These are phyloP conservation scores for Caenorhabditis sp. DNA, from an alignment of 2,888 invertebrate genomes.

Conservation along the genomic window DNA sequence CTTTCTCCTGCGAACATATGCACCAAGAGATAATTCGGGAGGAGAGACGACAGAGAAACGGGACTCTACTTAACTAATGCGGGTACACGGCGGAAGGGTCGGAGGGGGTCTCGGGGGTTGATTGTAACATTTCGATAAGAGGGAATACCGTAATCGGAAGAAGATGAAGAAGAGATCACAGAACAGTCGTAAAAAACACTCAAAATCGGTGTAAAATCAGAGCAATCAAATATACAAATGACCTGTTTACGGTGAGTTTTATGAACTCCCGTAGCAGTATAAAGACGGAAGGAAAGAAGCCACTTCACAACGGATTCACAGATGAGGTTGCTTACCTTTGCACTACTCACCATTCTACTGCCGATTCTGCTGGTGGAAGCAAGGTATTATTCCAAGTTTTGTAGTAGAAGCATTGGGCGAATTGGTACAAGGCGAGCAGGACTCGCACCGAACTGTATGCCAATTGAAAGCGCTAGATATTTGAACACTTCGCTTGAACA, in stretches of 20 bases:
- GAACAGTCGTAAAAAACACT: background rate
- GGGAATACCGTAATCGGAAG: background rate
- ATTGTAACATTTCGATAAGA: background rate
- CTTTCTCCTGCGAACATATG: background rate
- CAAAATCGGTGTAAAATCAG: background rate
- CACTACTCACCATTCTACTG: background rate
- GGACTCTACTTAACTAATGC: background rate
- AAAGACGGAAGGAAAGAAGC: background rate
- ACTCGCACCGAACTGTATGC: too few species aligned
- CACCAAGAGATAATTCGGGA: background rate
- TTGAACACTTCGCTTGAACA: too few species aligned
- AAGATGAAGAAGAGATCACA: background rate
- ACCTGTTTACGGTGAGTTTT: slow-evolving; percentile 19
- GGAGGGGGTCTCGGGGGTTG: background rate
- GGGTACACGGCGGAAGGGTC: background rate
- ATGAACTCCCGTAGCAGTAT: background rate
- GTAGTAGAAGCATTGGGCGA: too few species aligned
- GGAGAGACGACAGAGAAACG: slow-evolving; percentile 5
- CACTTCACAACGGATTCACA: background rate
- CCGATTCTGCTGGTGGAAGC: slow-evolving; percentile 13
- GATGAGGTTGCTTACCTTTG: slow-evolving; percentile 25
- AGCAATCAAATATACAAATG: background rate
- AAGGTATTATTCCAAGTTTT: too few species aligned
- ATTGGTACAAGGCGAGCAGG: too few species aligned
- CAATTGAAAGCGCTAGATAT: too few species aligned